These are phyloP conservation scores for Eudemis profundana DNA, from an alignment of 2,888 invertebrate genomes.

Conservation along the genomic window DNA sequence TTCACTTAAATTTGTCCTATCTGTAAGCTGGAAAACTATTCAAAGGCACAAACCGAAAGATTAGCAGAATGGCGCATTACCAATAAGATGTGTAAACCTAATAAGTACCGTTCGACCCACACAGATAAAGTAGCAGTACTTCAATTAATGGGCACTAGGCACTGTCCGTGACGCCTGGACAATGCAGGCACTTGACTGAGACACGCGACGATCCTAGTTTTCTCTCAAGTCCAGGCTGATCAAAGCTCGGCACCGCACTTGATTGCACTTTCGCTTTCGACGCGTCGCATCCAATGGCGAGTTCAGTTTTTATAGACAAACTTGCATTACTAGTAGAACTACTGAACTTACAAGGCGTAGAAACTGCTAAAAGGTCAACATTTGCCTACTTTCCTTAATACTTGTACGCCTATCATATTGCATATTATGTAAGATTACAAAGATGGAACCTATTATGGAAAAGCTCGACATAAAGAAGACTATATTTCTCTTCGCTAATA, in stretches of 20 bases:
- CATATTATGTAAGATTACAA: slow-evolving; percentile 13
- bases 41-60: no score
- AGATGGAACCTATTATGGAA: slow-evolving; percentile 11
- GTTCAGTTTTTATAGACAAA: slow-evolving; percentile 27
- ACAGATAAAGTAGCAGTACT: not conserved
- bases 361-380: slow-evolving; percentile 7
- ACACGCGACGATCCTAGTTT: slow-evolving; percentile 40
- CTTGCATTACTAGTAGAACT: slow-evolving; percentile 5
- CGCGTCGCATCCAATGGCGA: slow-evolving; percentile 50
- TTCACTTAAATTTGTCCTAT: no score
- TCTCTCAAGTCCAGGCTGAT: slow-evolving; percentile 44
- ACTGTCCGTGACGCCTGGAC: slow-evolving; percentile 17
- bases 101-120: not conserved
- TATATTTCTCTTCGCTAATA: slow-evolving; percentile 21
- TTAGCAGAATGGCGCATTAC: not conserved
- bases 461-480: slow-evolving; percentile 9
- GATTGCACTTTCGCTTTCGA: slow-evolving; percentile 78
- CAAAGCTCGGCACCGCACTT: slow-evolving; percentile 54
- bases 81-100: not conserved
- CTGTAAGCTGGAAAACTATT: no score
- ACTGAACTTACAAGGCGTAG: slow-evolving; percentile 16
- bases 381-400: not conserved
- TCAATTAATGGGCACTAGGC: not conserved
- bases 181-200: slow-evolving; percentile 10
- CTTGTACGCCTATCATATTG: not conserved